A percentile compares a stretch with the other conserved stretches of the same genome.
These are phyloP conservation scores for Callosobruchus maculatus DNA, from an alignment of 2,888 invertebrate species.

Conservation along the genomic window DNA sequence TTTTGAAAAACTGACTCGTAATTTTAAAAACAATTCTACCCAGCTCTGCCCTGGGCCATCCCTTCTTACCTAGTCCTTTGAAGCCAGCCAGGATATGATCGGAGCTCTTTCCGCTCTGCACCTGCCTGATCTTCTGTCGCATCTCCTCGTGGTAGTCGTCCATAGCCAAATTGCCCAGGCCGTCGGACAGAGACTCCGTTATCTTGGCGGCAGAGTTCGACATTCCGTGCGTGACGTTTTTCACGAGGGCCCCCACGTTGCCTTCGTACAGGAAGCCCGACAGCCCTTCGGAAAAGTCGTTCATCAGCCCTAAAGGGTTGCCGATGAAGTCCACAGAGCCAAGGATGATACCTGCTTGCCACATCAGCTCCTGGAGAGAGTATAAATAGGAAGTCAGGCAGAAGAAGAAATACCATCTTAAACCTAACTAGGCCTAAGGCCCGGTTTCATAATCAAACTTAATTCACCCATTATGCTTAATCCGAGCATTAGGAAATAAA, in stretches of 20 bases:
- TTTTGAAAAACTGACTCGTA: no score
- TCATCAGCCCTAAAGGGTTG: slow-evolving; percentile 92
- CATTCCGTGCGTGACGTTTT: slow-evolving; percentile 95
- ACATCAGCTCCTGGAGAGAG: slow-evolving; percentile 73
- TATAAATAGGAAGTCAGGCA: no score
- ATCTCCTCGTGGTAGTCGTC: slow-evolving; percentile 91
- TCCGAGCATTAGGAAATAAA: no score
- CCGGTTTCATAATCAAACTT: no score
- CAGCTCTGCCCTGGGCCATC: no score
- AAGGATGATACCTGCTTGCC: slow-evolving; percentile 93
- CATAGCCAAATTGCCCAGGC: slow-evolving; percentile 78
- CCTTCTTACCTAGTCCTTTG: slow-evolving; percentile 69
- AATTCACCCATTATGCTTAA: no score
- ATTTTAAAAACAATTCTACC: no score
- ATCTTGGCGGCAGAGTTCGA: slow-evolving; percentile 98
- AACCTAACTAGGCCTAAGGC: no score
- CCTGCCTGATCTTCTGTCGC: slow-evolving; percentile 66
- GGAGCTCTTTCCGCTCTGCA: slow-evolving; percentile 53
- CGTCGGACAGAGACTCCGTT: slow-evolving; percentile 87
- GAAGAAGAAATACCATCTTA: no score
- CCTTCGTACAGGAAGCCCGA: slow-evolving; percentile 89
- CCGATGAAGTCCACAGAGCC: slow-evolving; percentile 97
- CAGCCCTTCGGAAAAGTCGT: slow-evolving; percentile 94
- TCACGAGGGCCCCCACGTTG: slow-evolving; percentile 85
- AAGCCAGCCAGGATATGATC: slow-evolving; percentile 91